Conservation (phyloP, 2,797 vertebrate genomes). For the Cyprinella venusta region DNA sequence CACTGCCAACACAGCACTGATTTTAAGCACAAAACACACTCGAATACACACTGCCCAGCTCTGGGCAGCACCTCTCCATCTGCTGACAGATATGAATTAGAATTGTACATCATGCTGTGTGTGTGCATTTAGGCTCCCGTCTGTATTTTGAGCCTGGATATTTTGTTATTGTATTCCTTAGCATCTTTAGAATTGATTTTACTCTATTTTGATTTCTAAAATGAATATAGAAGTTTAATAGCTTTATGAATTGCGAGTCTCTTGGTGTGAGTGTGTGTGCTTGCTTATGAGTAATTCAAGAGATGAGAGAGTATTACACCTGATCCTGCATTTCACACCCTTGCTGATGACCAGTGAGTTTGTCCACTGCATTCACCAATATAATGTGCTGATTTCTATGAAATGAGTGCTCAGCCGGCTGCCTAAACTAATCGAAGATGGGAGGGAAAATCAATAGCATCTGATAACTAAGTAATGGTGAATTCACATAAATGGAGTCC, state of each 20-base stretch:
- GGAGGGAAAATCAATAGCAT: conserved; percentile 75
- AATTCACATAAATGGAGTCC: conserved; percentile 69
- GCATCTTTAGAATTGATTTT: background rate
- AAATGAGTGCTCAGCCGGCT: conserved; percentile 67
- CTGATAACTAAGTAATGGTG: conserved; percentile 77
- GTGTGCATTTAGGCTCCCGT: conserved; percentile 45
- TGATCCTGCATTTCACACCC: conserved; percentile 61
- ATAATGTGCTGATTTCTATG: conserved; percentile 67
- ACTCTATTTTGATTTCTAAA: background rate
- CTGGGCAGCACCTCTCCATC: conserved; percentile 49
- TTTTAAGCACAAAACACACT: conserved; percentile 57
- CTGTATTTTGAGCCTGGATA: conserved; percentile 46
- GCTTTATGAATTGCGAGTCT: background rate
- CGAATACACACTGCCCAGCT: conserved; percentile 31
- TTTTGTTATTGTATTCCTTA: conserved; percentile 7
- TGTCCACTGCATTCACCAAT: conserved; percentile 46
- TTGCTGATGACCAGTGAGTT: conserved; percentile 28
- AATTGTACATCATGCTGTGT: conserved; percentile 51
- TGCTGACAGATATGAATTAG: conserved; percentile 45
- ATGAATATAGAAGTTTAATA: background rate
- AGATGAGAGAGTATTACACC: conserved; percentile 36
- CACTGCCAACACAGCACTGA: conserved; percentile 72
- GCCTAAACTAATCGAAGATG: conserved; percentile 66
- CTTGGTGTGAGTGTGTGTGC: background rate
- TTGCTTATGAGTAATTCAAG: conserved; percentile 18